Base-by-base conservation (phyloP, 2,888 invertebrate genomes). In the Hypena proboscidalis region DNA sequence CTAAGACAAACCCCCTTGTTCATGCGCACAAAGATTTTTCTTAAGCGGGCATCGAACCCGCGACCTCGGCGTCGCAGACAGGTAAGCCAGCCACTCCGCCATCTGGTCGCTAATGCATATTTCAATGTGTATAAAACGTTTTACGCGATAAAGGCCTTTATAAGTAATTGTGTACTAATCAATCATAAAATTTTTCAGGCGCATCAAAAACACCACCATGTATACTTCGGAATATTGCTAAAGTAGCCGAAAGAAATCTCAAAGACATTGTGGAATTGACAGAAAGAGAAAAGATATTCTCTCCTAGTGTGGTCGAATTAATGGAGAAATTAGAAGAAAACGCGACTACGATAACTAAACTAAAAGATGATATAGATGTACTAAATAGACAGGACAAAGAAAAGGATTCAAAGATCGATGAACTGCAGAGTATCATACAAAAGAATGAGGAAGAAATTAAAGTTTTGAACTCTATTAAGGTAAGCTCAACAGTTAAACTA, bases 231-330 rank as follows among this genome's bases (percentile, higher is more conserved):
- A 78, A 80, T 57, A 91, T 91, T 62, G 88, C 92, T 1, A 80
- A 80, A 57, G 66, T 79, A 43, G 85, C 93, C 2, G 91, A 92
- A 52, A 83, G 82, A 35, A 92, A 93, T 51, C 85, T 92, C 0
- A 77, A 88, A 52, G 92, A 92, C 40, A 80, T 94, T 8, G 78
- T 90, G 35, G 92, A 93, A 59, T 90, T 93, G 47, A 93, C 94
- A 1, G 88, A 90, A 36, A 77, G 93, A 51, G 95, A 95, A 71
- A 93, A 92, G 46, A 88, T 93, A 35, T 80, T 88, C 45, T 58
- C 80, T 3, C 85, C 87, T 8, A 77, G 74, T 36, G 85, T 90
- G 82, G 70, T 82, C 8, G 91, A 91, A 70, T 74, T 91, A 19
- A 75, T 83, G 55, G 77, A 89, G 43, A 90, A 90, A 72, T 67